These are phyloP conservation scores for Standfussiana lucernea DNA, from an alignment of 2,888 invertebrate genomes.

Conservation along the genomic window DNA sequence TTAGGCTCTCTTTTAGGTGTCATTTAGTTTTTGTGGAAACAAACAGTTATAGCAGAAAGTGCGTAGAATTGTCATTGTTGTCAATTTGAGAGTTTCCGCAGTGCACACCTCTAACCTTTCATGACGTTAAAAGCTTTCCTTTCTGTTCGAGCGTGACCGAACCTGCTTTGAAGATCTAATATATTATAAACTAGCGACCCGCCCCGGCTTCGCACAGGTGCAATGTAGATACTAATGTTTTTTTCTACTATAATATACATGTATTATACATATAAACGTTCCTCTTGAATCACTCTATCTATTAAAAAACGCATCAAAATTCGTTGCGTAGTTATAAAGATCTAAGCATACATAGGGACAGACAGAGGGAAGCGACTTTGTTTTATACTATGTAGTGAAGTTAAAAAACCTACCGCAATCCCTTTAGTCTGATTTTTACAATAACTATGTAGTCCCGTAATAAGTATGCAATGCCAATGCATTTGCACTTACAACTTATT, in stretches of 20 bases:
- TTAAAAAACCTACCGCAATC: neutral
- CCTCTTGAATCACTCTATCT: no score
- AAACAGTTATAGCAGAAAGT: conserved; percentile 5
- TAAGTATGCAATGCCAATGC: neutral
- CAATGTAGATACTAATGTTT: no score
- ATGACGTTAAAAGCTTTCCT: neutral
- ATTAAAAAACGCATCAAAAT: no score
- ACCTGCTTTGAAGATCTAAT: neutral
- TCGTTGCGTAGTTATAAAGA: no score
- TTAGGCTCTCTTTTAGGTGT: neutral
- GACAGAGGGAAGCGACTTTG: no score
- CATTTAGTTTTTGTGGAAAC: neutral
- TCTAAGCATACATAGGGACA: no score
- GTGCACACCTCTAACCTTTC: conserved; percentile 1
- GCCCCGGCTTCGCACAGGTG: no score
- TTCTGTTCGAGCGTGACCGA: neutral
- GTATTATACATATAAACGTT: no score
- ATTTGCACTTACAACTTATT: neutral
- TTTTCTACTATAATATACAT: no score
- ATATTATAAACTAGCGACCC: no score
- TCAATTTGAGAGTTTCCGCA: conserved; percentile 24
- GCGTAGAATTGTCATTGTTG: conserved; percentile 19
- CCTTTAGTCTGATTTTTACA: neutral
- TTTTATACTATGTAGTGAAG: no score
- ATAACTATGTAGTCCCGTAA: neutral